Evolutionary conservation across 2,797 vertebrate species (phyloP).

Genomic region (Hirundo rustica): DNA sequence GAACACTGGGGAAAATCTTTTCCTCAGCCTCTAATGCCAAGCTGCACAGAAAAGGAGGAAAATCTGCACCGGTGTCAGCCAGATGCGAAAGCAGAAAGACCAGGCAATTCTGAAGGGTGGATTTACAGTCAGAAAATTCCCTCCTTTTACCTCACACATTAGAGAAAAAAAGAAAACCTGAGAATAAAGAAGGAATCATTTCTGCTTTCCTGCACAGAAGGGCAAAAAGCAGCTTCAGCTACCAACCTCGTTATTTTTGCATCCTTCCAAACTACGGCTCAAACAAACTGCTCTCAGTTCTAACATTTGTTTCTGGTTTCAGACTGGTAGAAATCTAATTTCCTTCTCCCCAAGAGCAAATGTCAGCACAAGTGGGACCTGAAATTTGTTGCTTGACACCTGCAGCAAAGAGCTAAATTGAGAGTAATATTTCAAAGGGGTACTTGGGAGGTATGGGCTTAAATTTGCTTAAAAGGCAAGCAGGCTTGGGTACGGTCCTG

Average conservation of each 20-base stretch:
- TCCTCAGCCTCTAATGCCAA: not conserved
- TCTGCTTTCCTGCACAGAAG: slow-evolving; percentile 2
- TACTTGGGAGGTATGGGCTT: slow-evolving; percentile 34
- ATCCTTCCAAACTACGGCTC: slow-evolving; percentile 54
- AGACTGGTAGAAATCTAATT: slow-evolving; percentile 74
- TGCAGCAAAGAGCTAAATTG: slow-evolving; percentile 68
- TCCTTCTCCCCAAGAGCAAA: slow-evolving; percentile 71
- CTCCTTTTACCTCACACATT: not conserved
- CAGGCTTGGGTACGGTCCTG: not conserved
- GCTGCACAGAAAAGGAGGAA: not conserved
- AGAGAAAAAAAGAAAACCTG: not conserved
- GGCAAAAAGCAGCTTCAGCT: slow-evolving; percentile 35
- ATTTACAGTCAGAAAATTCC: not conserved
- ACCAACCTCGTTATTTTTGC: slow-evolving; percentile 42
- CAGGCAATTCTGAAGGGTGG: not conserved
- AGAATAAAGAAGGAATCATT: slow-evolving; percentile 9
- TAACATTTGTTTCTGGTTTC: slow-evolving; percentile 75
- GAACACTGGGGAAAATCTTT: not conserved
- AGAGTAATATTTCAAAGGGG: slow-evolving; percentile 72
- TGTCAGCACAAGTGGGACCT: slow-evolving; percentile 67
- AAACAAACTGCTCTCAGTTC: slow-evolving; percentile 72
- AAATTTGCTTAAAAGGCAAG: slow-evolving; percentile 65
- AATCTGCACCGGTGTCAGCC: not conserved
- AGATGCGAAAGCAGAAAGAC: accelerated
- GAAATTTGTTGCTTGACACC: slow-evolving; percentile 70